Evolutionary conservation across 2,113 vertebrate species (phyloP), one percentile per base, ranked within the genome.

Genomic region (Miniopterus natalensis): DNA sequence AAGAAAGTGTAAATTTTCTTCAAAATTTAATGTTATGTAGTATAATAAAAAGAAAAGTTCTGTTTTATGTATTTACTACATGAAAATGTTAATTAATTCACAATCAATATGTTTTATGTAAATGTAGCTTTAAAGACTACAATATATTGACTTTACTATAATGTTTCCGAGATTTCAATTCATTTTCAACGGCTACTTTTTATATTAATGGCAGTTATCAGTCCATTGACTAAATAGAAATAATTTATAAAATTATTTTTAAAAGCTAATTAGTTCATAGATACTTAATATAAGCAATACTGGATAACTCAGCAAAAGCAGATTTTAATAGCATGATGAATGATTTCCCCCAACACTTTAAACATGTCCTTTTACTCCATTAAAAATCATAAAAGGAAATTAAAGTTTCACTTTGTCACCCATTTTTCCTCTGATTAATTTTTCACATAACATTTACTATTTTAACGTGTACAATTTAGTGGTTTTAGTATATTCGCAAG

Each of bases 1-100:
- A 18, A 18, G 23, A 61, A 15, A 27, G 42, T 61, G 14, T 92
- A 9, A 68, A 40, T 53, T 68, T 70, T 74, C 65, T 92, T 31
- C 31, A 90, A 36, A 40, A 77, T 68, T 84, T 79, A 86, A 47
- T 80, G 40, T 59, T 83, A 74, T 83, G 12, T 68, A 66, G 5
- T 51, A 63, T 47, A 75, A 49, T 59, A 18, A 87, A 77, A 92
- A 55, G 9, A 84, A 61, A 84, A 61, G 53, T 74, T 84, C 71
- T 63, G 4, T 42, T 59, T 49, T 47, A 68, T 18, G 7, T 65
- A 53, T 73, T 92, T 87, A 75, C 5, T 42, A 40, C 8, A 27
- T 63, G 31, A 66, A 83, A 94, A 79, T 81, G 17, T 75, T 80
- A 92, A 74, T 73, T 84, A 84, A 77, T 17, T 88, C 75, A 84